Conservation (phyloP, 1,140 invertebrate species). For the Drosophila sproati region DNA sequence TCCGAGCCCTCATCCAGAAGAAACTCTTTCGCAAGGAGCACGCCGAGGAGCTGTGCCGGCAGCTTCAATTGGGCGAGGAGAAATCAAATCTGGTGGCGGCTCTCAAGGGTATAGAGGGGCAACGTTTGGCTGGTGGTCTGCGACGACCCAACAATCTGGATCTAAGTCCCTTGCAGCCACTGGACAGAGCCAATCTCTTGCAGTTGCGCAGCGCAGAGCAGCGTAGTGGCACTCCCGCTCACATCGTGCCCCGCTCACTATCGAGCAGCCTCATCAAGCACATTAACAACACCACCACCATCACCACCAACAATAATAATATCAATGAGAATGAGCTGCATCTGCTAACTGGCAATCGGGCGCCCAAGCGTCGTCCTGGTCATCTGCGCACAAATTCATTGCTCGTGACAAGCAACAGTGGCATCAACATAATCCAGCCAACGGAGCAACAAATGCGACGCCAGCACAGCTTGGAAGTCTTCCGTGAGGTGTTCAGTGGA, state of each 20-base stretch:
- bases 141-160: conserved; percentile 80
- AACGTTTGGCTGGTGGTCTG: conserved; percentile 10
- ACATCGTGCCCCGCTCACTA: conserved; percentile 74
- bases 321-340: conserved; percentile 68
- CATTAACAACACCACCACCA: conserved; percentile 56
- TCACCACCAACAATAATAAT: conserved; percentile 42
- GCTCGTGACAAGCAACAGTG: conserved; percentile 47
- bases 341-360: conserved; percentile 33
- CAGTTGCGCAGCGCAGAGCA: conserved; percentile 74
- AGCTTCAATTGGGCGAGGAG: conserved; percentile 74
- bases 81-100: conserved; percentile 79
- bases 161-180: conserved; percentile 50
- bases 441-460: conserved; percentile 80
- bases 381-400: conserved; percentile 73
- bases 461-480: conserved; percentile 89
- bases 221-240: conserved; percentile 69
- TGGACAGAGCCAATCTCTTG: conserved; percentile 43
- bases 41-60: conserved; percentile 61
- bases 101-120: conserved; percentile 42
- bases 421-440: conserved; percentile 10
- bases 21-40: conserved; percentile 79
- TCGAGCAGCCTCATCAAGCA: conserved; percentile 77
- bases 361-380: conserved; percentile 61
- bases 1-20: conserved; percentile 80
- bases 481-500: conserved; percentile 88